phyloP scores from a whole-genome alignment of 1,140 invertebrate species.

The Ylistrum balloti region DNA sequence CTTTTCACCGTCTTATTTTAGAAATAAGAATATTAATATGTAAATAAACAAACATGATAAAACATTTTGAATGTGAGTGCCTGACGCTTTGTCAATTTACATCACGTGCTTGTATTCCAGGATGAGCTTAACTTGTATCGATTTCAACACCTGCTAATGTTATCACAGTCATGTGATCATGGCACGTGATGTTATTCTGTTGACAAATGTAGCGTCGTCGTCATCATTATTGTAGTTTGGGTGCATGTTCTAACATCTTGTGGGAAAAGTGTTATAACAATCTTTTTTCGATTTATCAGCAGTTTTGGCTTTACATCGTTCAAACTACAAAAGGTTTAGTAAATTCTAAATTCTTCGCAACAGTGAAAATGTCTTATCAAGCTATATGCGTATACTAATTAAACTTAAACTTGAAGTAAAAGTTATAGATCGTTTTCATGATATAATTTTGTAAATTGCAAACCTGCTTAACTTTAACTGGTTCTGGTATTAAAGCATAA shows the following conservation, averaged over 20 bases:
- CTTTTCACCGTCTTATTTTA: slow-evolving; percentile 9
- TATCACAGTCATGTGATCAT: slow-evolving; percentile 2
- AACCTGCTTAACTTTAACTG: background rate
- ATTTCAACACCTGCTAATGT: slow-evolving; percentile 28
- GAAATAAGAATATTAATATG: background rate
- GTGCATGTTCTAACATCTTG: background rate
- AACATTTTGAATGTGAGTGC: background rate
- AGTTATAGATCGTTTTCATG: background rate
- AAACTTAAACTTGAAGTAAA: no score
- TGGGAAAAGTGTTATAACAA: background rate
- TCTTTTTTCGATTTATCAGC: no score
- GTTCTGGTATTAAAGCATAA: background rate
- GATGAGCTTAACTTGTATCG: background rate
- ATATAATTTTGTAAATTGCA: background rate
- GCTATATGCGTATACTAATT: no score
- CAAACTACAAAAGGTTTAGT: no score
- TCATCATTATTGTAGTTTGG: background rate
- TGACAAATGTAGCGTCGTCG: slow-evolving; percentile 1
- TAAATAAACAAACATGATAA: background rate
- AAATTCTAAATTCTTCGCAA: no score
- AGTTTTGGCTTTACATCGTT: no score
- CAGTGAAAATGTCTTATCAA: no score
- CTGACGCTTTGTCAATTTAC: slow-evolving; percentile 8
- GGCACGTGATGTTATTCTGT: background rate
- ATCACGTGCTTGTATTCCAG: background rate